phyloP scores from a whole-genome alignment of 2,113 vertebrate species.

The Acanthisitta chloris region DNA sequence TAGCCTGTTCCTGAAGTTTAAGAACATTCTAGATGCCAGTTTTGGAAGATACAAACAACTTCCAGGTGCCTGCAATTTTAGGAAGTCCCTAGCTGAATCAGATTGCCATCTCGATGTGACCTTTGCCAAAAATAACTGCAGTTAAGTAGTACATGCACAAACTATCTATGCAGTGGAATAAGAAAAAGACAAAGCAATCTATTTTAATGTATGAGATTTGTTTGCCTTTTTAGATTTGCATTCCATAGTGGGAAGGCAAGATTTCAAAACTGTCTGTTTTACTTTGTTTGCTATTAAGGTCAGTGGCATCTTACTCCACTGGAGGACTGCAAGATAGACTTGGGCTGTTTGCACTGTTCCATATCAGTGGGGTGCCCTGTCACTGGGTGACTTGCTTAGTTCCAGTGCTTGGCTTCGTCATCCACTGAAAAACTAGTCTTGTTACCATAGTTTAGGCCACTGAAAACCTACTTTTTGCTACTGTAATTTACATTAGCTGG shows the following conservation, averaged over 20 bases:
- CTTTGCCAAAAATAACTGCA: constrained; percentile 34
- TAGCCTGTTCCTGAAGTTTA: constrained; percentile 17
- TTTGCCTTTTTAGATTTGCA: not conserved
- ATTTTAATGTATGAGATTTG: not conserved
- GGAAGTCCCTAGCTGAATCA: not conserved
- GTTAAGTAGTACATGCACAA: not conserved
- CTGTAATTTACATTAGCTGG: not conserved
- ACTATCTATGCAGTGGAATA: not conserved
- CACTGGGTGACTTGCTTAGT: not conserved
- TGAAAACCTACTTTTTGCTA: not conserved
- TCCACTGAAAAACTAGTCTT: not conserved
- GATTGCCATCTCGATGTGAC: constrained; percentile 5
- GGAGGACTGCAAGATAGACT: not conserved
- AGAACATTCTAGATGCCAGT: constrained; percentile 20
- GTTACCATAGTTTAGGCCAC: not conserved
- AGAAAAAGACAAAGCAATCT: not conserved
- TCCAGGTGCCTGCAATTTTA: constrained; percentile 20
- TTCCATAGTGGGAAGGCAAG: not conserved
- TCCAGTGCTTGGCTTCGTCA: not conserved
- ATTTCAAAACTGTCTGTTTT: not conserved
- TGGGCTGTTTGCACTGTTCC: not conserved
- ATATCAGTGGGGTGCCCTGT: not conserved
- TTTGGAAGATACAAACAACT: not conserved
- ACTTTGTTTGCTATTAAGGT: not conserved
- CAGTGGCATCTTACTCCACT: not conserved